A percentile compares a stretch with the other conserved stretches of the same genome.
phyloP scores from a whole-genome alignment of 2,888 invertebrate genomes.

The Physocephala rufipes region DNA sequence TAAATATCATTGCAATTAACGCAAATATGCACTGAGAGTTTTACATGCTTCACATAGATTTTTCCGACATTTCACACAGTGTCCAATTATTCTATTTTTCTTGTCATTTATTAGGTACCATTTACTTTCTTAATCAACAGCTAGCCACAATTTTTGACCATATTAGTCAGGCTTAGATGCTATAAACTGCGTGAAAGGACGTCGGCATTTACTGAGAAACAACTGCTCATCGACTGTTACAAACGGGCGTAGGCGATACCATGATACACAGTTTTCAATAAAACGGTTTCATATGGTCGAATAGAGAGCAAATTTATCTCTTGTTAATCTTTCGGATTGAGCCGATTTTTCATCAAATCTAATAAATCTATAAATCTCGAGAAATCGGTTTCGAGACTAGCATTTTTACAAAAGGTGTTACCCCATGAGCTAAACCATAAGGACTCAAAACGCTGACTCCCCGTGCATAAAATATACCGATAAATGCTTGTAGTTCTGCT shows the following conservation, averaged over 20 bases:
- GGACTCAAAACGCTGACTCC: background rate
- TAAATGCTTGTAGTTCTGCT: background rate
- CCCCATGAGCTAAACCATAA: background rate
- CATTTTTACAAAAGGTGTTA: background rate
- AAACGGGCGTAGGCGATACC: background rate
- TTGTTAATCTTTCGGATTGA: background rate
- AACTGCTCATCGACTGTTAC: background rate
- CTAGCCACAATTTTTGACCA: background rate
- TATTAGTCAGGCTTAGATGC: background rate
- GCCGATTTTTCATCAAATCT: background rate
- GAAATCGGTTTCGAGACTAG: background rate
- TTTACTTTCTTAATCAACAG: background rate
- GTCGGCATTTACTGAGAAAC: background rate
- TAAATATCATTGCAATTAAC: too few relatives aligned
- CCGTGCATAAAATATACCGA: background rate
- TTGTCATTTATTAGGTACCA: constrained; percentile 7
- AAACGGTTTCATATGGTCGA: background rate
- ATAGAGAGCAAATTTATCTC: background rate
- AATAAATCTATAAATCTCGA: background rate
- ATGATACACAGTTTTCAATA: background rate
- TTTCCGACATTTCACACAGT: too few relatives aligned
- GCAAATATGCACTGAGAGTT: too few relatives aligned
- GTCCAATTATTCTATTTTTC: too few relatives aligned
- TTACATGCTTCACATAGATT: too few relatives aligned
- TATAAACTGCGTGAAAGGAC: background rate